Evolutionary conservation across 35 echinoderm and acorn worm genomes (phyloP).

Genomic region (Amphiura filiformis): DNA sequence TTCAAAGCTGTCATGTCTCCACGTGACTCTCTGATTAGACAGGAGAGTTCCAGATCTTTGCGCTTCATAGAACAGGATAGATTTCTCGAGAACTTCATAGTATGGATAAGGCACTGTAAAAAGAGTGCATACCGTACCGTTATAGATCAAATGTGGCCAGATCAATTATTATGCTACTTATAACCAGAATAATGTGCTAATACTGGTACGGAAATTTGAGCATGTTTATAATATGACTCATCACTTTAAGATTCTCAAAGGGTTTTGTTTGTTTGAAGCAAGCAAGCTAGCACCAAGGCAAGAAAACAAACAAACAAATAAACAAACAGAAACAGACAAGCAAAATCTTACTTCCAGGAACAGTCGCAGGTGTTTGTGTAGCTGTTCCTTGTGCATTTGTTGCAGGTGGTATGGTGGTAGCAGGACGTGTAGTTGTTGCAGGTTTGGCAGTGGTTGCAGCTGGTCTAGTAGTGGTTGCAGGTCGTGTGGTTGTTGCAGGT

Average conservation of each 20-base stretch:
- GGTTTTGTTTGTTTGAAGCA: neutral
- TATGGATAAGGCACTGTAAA: slow-evolving; percentile 37
- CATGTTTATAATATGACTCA: neutral
- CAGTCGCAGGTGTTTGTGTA: neutral
- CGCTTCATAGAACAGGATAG: slow-evolving; percentile 76
- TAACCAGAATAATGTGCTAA: neutral
- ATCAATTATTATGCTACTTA: no score
- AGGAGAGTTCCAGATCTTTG: slow-evolving; percentile 56
- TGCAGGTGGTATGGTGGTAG: neutral
- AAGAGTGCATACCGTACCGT: slow-evolving; percentile 10
- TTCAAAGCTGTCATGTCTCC: slow-evolving; percentile 32
- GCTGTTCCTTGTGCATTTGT: neutral
- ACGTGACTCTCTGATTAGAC: slow-evolving; percentile 27
- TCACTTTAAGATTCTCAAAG: neutral
- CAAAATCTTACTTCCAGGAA: neutral
- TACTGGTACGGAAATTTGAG: neutral
- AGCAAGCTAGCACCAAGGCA: neutral
- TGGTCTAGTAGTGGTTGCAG: neutral
- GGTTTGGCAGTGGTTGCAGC: neutral
- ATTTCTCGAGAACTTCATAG: slow-evolving; percentile 44
- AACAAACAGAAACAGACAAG: neutral
- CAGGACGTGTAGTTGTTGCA: neutral
- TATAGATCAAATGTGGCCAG: no score
- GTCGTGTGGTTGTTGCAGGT: neutral
- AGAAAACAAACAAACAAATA: neutral